phyloP scores from a whole-genome alignment of 2,113 vertebrate genomes.

The Macrotis lagotis region DNA sequence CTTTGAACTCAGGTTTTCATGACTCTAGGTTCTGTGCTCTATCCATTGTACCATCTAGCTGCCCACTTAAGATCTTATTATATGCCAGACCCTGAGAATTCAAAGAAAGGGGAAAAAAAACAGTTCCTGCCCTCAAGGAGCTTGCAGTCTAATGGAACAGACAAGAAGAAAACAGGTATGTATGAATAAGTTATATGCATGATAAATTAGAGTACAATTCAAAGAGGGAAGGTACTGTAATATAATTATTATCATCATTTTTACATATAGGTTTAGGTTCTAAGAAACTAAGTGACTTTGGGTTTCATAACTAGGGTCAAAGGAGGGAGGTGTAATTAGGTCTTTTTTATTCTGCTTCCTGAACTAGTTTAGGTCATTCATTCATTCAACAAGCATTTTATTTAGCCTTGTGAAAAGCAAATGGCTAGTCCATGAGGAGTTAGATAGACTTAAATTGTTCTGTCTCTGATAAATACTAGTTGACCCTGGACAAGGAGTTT shows the following conservation, averaged over 20 bases:
- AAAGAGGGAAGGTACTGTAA: neutral
- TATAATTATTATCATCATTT: neutral
- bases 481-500: neutral
- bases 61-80: neutral
- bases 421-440: neutral
- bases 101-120: neutral
- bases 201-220: neutral
- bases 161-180: neutral
- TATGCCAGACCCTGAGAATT: neutral
- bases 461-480: neutral
- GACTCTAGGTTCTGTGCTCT: neutral
- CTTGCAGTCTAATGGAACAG: neutral
- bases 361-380: neutral
- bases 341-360: neutral
- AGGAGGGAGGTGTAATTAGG: neutral
- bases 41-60: neutral
- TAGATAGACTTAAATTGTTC: neutral
- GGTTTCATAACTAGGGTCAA: neutral
- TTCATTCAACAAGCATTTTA: neutral
- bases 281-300: neutral
- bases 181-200: neutral
- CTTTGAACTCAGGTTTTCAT: neutral
- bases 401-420: neutral
- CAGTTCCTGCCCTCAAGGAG: neutral
- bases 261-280: neutral